Conservation (phyloP, 2,888 invertebrate species). For the Sarcophaga rosellei region DNA sequence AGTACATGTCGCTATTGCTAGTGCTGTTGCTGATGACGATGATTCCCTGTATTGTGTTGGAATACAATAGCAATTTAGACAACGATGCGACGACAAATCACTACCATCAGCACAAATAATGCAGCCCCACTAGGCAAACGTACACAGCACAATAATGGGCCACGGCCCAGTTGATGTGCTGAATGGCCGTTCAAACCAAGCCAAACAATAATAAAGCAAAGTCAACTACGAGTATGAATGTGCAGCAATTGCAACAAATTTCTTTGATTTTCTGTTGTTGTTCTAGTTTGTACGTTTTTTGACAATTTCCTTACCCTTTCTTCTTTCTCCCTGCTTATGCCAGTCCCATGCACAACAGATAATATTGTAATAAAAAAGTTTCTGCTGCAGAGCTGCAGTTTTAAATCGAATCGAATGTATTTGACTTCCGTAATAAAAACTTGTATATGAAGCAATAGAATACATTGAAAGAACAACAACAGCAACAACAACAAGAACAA, state of each 20-base stretch:
- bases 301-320: constrained; percentile 11
- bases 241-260: constrained; percentile 59
- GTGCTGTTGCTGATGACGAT: constrained; percentile 7
- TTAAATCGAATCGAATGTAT: constrained; percentile 62
- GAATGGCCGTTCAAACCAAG: background rate
- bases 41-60: constrained; percentile 54
- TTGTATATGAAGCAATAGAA: constrained; percentile 29
- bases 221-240: constrained; percentile 36
- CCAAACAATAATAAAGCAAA: constrained; percentile 58
- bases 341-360: constrained; percentile 22
- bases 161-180: constrained; percentile 28
- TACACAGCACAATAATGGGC: constrained; percentile 21
- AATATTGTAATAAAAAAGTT: constrained; percentile 55
- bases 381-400: constrained; percentile 53
- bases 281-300: constrained; percentile 27
- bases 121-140: constrained; percentile 33
- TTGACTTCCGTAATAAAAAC: constrained; percentile 62
- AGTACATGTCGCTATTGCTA: background rate
- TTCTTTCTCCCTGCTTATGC: constrained; percentile 14
- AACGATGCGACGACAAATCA: constrained; percentile 64
- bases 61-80: constrained; percentile 63
- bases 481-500: background rate
- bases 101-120: constrained; percentile 54
- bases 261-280: constrained; percentile 28
- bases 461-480: background rate